phyloP scores from a whole-genome alignment of 2,797 vertebrate genomes.

The Paramormyrops hopkinsi region DNA sequence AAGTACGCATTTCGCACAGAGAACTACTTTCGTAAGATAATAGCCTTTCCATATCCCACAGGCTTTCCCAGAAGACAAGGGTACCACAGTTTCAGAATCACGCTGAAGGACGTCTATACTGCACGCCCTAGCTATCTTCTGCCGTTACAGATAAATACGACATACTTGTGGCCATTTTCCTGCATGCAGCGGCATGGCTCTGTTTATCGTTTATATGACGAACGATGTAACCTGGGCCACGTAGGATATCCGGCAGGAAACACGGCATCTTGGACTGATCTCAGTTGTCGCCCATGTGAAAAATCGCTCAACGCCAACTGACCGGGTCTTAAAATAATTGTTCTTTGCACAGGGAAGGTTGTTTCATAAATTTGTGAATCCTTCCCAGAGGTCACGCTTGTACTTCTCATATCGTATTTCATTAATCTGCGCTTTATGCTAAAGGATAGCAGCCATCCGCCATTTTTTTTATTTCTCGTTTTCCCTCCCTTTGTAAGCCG shows the following conservation, averaged over 20 bases:
- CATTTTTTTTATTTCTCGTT: conserved; percentile 28
- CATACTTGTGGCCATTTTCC: neutral
- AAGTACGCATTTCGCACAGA: conserved; percentile 44
- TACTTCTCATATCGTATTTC: conserved; percentile 40
- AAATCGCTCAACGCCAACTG: neutral
- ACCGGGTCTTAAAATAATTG: conserved; percentile 10
- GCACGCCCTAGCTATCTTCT: neutral
- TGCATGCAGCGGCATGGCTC: neutral
- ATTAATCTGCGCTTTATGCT: conserved; percentile 45
- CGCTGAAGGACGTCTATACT: neutral
- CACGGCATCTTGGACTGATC: neutral
- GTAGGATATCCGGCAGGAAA: neutral
- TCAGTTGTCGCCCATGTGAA: neutral
- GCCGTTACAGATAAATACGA: neutral
- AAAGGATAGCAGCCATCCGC: conserved; percentile 35
- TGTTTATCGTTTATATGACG: neutral
- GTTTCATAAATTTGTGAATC: conserved; percentile 41
- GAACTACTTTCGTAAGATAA: conserved; percentile 42
- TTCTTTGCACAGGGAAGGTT: conserved; percentile 19
- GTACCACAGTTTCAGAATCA: neutral
- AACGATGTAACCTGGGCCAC: neutral
- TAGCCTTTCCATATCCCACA: conserved; percentile 36
- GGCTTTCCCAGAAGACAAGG: conserved; percentile 11
- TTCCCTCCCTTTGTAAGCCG: neutral
- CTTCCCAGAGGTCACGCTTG: conserved; percentile 39